Conservation (phyloP, 2,888 invertebrate species). For the Dynastes grantii region DNA sequence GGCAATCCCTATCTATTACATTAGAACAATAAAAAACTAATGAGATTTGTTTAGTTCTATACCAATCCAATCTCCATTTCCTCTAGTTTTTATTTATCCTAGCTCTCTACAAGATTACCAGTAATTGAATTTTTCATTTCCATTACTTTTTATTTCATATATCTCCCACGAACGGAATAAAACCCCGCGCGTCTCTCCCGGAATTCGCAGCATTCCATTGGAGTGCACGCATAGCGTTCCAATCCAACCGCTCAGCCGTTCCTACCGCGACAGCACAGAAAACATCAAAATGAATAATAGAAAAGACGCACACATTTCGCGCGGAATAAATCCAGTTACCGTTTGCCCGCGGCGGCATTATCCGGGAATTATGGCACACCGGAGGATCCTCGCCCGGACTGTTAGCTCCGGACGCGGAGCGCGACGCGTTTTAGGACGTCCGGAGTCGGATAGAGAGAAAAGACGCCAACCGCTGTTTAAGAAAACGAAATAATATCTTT, state of each 20-base stretch:
- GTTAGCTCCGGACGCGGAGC: neutral
- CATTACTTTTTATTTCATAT: constrained; percentile 46
- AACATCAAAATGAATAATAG: constrained; percentile 47
- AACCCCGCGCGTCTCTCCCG: constrained; percentile 10
- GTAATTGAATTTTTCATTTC: constrained; percentile 45
- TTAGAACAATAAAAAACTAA: constrained; percentile 10
- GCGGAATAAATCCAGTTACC: constrained; percentile 43
- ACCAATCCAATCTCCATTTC: constrained; percentile 16
- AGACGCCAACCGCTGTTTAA: neutral
- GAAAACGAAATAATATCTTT: constrained; percentile 30
- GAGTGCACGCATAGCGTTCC: constrained; percentile 12
- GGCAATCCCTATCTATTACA: neutral
- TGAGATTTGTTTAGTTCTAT: constrained; percentile 7
- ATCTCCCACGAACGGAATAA: constrained; percentile 38
- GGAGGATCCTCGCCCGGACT: constrained; percentile 27
- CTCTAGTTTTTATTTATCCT: constrained; percentile 19
- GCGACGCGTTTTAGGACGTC: constrained; percentile 1
- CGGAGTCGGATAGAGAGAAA: constrained; percentile 15
- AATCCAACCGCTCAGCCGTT: neutral
- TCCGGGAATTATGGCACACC: constrained; percentile 44
- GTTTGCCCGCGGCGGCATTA: constrained; percentile 44
- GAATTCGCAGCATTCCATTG: neutral
- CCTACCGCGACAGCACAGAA: constrained; percentile 36
- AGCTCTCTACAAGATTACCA: constrained; percentile 31
- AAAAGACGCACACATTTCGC: constrained; percentile 34